These are phyloP conservation scores for Malachius bipustulatus DNA, from an alignment of 2,888 invertebrate species.

Conservation along the genomic window DNA sequence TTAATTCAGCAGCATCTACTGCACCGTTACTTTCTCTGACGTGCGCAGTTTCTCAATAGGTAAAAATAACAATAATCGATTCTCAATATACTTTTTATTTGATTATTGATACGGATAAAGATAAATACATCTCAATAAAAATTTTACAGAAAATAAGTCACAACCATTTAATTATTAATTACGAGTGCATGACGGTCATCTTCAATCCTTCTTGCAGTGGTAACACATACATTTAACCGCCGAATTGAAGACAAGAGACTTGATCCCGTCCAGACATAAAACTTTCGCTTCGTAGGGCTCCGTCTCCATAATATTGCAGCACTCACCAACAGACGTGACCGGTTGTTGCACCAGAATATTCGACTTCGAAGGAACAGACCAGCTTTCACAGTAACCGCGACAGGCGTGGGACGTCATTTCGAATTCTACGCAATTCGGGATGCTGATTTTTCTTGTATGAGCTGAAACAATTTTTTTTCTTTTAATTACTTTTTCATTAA, in stretches of 20 bases:
- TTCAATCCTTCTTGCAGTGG: conserved; percentile 68
- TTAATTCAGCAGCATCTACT: too few relatives aligned
- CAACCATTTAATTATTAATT: too few relatives aligned
- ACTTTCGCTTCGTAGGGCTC: conserved; percentile 70
- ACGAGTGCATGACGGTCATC: too few relatives aligned
- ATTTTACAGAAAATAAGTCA: too few relatives aligned
- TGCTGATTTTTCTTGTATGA: conserved; percentile 66
- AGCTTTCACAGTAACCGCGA: conserved; percentile 77
- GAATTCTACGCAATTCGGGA: conserved; percentile 77
- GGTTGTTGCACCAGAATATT: conserved; percentile 40
- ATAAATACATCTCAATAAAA: too few relatives aligned
- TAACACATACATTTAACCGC: conserved; percentile 74
- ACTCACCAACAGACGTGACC: conserved; percentile 62
- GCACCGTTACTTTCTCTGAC: too few relatives aligned
- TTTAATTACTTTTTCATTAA: too few relatives aligned
- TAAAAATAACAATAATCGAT: too few relatives aligned
- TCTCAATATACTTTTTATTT: too few relatives aligned
- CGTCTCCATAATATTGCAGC: conserved; percentile 83
- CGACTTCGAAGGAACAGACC: conserved; percentile 64
- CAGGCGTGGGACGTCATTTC: conserved; percentile 79
- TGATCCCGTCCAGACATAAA: conserved; percentile 64
- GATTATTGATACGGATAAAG: too few relatives aligned
- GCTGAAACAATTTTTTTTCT: conserved; percentile 49
- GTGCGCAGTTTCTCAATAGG: too few relatives aligned
- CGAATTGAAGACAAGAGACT: conserved; percentile 70